A percentile compares a stretch with the other conserved stretches of the same genome.
phyloP scores from a whole-genome alignment of 2,888 invertebrate genomes.

The Agonum fuliginosum region DNA sequence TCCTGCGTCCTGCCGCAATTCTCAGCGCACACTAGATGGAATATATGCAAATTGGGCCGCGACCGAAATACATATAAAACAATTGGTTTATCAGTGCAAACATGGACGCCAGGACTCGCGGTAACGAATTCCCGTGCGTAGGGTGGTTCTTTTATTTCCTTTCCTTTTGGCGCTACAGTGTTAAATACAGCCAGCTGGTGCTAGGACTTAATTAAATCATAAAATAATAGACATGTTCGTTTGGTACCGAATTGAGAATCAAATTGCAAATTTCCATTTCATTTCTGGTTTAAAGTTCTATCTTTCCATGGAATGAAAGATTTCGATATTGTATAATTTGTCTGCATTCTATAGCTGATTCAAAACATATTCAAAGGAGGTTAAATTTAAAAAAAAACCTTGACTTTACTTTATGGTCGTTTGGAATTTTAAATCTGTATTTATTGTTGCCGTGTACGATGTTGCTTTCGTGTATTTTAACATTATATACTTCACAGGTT shows the following conservation, averaged over 20 bases:
- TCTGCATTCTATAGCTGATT: too few species aligned
- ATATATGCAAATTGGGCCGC: slow-evolving; percentile 54
- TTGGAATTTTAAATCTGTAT: too few species aligned
- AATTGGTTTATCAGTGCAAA: slow-evolving; percentile 57
- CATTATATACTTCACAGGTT: too few species aligned
- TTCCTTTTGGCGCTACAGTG: slow-evolving; percentile 21
- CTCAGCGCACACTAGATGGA: slow-evolving; percentile 38
- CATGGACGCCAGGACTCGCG: slow-evolving; percentile 34
- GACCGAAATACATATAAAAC: slow-evolving; percentile 57
- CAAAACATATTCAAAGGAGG: too few species aligned
- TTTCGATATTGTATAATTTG: too few species aligned
- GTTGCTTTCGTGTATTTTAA: too few species aligned
- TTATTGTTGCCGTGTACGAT: too few species aligned
- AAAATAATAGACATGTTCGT: slow-evolving; percentile 25
- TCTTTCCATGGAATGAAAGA: too few species aligned
- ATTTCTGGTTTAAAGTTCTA: too few species aligned
- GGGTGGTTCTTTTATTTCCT: slow-evolving; percentile 11
- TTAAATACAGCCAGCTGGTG: slow-evolving; percentile 31
- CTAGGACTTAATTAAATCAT: slow-evolving; percentile 12
- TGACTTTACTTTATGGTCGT: too few species aligned
- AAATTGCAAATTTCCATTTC: not conserved
- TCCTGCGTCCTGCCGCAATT: slow-evolving; percentile 8
- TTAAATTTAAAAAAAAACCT: too few species aligned
- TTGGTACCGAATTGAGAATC: not conserved
- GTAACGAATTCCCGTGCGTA: slow-evolving; percentile 34